phyloP scores from a whole-genome alignment of 30 jellyfish, hydroid and myxozoan species.

The Pseudorhiza aurosa region DNA sequence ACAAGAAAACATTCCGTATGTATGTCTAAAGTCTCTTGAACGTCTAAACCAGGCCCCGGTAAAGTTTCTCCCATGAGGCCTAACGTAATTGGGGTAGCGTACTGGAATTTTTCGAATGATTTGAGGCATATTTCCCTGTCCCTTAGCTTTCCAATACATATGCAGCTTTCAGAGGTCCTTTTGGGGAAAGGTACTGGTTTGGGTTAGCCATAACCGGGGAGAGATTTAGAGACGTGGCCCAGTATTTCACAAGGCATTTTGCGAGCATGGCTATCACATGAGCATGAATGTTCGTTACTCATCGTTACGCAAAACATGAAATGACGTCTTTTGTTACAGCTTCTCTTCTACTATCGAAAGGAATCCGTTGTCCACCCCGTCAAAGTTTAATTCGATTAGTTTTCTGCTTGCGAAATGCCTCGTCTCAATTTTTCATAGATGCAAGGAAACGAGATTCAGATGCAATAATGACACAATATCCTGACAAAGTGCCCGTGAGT shows the following conservation, averaged over 20 bases:
- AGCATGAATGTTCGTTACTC: too few relatives aligned
- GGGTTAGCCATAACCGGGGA: too few relatives aligned
- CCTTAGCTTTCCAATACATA: too few relatives aligned
- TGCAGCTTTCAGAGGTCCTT: too few relatives aligned
- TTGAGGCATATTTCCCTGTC: too few relatives aligned
- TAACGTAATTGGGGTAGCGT: neutral
- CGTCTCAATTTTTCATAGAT: conserved; percentile 32
- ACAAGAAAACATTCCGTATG: conserved; percentile 71
- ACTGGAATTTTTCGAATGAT: neutral
- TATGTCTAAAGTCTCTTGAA: neutral
- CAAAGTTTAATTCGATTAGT: neutral
- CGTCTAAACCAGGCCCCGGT: neutral
- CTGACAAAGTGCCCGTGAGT: conserved; percentile 92
- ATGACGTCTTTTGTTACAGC: too few relatives aligned
- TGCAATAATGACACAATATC: conserved; percentile 77
- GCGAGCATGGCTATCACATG: too few relatives aligned
- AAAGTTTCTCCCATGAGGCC: too few relatives aligned
- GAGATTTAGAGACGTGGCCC: too few relatives aligned
- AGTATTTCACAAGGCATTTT: too few relatives aligned
- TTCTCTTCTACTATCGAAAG: neutral
- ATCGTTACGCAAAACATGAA: too few relatives aligned
- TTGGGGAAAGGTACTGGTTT: too few relatives aligned
- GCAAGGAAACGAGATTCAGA: conserved; percentile 91
- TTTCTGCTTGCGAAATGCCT: neutral
- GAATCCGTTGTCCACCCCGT: neutral